Evolutionary conservation across 2,888 invertebrate genomes (phyloP), one percentile per base, ranked within the genome.

Genomic region (Corbicula japonica): DNA sequence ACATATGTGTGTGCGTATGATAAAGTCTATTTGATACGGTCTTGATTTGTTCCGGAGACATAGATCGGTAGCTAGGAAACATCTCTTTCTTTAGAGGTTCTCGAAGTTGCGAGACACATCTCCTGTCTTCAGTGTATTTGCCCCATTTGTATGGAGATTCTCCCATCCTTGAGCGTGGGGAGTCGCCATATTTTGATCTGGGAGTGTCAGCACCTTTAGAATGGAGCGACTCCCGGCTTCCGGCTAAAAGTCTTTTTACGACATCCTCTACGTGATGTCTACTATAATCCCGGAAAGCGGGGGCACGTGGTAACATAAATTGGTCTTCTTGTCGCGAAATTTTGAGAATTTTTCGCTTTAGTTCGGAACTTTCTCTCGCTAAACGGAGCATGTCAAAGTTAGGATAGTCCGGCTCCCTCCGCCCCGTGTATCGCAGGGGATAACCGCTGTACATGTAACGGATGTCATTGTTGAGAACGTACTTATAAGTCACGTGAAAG

Each of bases 321-420:
- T 77, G 78, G 15, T 78, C 80, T 6, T 80, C 78, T 4, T 79
- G 80, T 2, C 84, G 75, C 10, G 83, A 79, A 30, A 81, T 69
- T 61, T 76, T 61, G 6, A 87, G 65, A 28, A 84, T 85, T 41
- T 72, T 76, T 70, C 80, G 83, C 61, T 83, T 82, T 4, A 86
- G 71, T 15, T 81, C 63, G 4, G 85, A 80, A 63, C 80, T 86
- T 83, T 87, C 84, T 30, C 85, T 46, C 18, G 81, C 80, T 10
- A 87, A 62, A 18, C 87, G 68, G 15, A 87, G 72, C 87, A 87
- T 87, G 54, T 87, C 87, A 61, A 87, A 87, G 65, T 87, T 87
- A 5, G 87, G 87, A 54, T 87, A 87, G 46, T 87, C 87, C 23
- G 83, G 83, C 38, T 79, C 83, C 54, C 84, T 69, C 8, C 86